Base-by-base conservation (phyloP, 2,113 vertebrate genomes). In the Oxygymnocypris stewartii region DNA sequence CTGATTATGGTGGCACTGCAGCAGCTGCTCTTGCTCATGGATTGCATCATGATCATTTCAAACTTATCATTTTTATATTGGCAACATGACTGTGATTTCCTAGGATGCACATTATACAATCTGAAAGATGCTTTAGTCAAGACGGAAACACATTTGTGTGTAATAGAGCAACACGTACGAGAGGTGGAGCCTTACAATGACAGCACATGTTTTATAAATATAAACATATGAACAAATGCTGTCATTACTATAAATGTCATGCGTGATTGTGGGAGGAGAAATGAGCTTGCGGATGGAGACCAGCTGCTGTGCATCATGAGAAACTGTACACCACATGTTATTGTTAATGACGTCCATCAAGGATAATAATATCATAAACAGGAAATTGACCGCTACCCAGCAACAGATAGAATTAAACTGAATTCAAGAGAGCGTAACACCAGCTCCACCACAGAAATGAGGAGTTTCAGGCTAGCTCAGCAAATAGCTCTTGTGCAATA, bases 251-350 rank as follows among this genome's bases (percentile, higher is more conserved):
- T 25, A 28, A 76, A 76, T n/a, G n/a, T 8, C 40, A 28, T 76
- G 40, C 0, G 74, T 16, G 42, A 49, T 28, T 16, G 73, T 16
- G 42, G 73, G 73, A 49, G 73, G 42, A 76, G 73, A 76, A 74
- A 74, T n/a, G n/a, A 75, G 73, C 73, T 73, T 42, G 69, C 2
- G 20, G 69, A 73, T 40, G 18, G 69, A 74, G 71, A 47, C 23
- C 74, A 76, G 74, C 74, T 76, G 74, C 13, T n/a, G 23, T n/a
- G 37, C 40, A 11, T 76, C 42, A 28, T 76, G 42, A 25, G 74
- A 76, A 76, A 76, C 74, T 76, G 74, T 76, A 76, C 42, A 76
- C n/a, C 74, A 16, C n/a, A 25, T 75, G 73, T 49, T 76, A 49
- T 76, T 76, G 74, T 25, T 7, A 76, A 16, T 76, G 42, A 76